Percentiles rank a stretch among this genome's conserved stretches.
phyloP scores from a whole-genome alignment of 2,113 vertebrate species.

The Nanger granti region DNA sequence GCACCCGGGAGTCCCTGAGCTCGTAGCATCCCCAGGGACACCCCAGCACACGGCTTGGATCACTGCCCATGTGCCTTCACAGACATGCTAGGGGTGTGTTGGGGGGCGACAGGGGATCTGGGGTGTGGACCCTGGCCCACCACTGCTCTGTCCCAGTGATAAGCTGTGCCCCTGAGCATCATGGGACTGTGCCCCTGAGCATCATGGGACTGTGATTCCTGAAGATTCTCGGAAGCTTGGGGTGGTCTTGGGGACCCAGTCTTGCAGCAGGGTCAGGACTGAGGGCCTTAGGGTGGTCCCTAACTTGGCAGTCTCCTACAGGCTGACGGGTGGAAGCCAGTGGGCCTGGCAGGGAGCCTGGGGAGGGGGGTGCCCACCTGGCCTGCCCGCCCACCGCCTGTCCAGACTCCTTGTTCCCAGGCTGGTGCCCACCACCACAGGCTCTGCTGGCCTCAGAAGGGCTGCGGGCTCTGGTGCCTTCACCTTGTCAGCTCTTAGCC shows the following conservation, averaged over 20 bases:
- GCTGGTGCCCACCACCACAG: neutral
- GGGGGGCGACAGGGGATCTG: neutral
- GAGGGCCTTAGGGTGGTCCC: neutral
- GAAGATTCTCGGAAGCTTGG: neutral
- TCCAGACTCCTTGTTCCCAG: neutral
- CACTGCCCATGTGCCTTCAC: too few relatives aligned
- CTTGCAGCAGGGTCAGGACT: neutral
- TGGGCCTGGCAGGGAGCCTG: neutral
- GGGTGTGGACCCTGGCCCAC: neutral
- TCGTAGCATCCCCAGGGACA: neutral
- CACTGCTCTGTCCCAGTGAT: neutral
- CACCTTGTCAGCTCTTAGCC: neutral
- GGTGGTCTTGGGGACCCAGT: neutral
- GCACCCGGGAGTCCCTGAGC: neutral
- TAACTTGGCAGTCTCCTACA: too few relatives aligned
- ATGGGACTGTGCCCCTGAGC: neutral
- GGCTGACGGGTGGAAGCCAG: neutral
- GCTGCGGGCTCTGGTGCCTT: neutral
- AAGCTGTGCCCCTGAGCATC: neutral
- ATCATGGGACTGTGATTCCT: too few relatives aligned
- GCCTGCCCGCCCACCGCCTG: accelerated
- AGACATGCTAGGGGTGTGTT: neutral
- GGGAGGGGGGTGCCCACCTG: accelerated
- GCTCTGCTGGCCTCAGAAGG: neutral
- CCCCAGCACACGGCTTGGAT: neutral